Conservation (phyloP, 2,797 vertebrate species). For the Sphaeramia orbicularis region DNA sequence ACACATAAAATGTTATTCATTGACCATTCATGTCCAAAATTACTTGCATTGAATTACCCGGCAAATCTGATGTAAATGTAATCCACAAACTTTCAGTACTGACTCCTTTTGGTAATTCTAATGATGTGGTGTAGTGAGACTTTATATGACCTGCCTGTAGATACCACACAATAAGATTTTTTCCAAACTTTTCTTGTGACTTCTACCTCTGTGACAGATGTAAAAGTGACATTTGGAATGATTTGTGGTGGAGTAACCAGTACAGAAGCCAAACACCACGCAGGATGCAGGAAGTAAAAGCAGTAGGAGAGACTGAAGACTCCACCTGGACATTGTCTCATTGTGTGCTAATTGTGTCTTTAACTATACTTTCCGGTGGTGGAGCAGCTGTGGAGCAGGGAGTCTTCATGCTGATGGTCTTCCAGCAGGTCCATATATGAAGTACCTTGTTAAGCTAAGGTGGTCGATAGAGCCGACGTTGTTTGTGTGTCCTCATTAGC, state of each 20-base stretch:
- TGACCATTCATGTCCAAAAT: too few species aligned
- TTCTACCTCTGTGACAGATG: background rate
- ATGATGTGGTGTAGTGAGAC: too few species aligned
- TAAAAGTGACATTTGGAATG: background rate
- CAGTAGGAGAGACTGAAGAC: slow-evolving; percentile 43
- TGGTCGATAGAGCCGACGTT: slow-evolving; percentile 78
- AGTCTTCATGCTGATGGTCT: slow-evolving; percentile 71
- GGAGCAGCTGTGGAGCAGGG: slow-evolving; percentile 55
- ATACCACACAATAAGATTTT: too few species aligned
- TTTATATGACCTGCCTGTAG: too few species aligned
- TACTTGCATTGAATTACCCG: too few species aligned
- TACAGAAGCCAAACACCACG: background rate
- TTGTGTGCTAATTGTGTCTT: slow-evolving; percentile 76
- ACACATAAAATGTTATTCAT: too few species aligned
- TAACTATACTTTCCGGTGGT: slow-evolving; percentile 66
- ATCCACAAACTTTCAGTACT: too few species aligned
- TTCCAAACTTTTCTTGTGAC: too few species aligned
- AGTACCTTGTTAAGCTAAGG: slow-evolving; percentile 80
- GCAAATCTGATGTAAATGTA: too few species aligned
- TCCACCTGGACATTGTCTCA: slow-evolving; percentile 40
- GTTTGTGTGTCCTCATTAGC: slow-evolving; percentile 87
- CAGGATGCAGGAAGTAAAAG: slow-evolving; percentile 40
- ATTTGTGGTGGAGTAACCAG: background rate
- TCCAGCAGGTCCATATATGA: slow-evolving; percentile 75
- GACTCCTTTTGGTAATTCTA: too few species aligned